phyloP scores from a whole-genome alignment of 2,797 vertebrate species.

The Cheirogaleus major region DNA sequence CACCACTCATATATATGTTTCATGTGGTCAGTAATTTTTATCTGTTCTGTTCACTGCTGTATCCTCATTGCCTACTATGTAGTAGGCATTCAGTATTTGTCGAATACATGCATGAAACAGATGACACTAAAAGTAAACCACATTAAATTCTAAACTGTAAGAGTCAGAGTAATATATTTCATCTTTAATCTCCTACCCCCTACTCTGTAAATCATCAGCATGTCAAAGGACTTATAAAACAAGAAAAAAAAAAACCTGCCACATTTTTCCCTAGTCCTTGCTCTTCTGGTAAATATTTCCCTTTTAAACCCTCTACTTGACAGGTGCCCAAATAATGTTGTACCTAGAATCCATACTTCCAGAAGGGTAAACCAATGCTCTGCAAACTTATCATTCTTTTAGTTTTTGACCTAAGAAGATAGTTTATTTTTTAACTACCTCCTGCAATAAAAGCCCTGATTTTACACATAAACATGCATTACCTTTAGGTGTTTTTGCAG shows the following conservation, averaged over 20 bases:
- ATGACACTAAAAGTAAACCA: slow-evolving; percentile 28
- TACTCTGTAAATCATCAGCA: neutral
- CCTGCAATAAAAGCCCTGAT: neutral
- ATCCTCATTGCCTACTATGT: neutral
- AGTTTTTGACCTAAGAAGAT: neutral
- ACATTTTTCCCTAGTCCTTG: neutral
- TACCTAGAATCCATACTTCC: neutral
- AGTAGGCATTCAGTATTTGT: slow-evolving; percentile 18
- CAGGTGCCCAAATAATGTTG: neutral
- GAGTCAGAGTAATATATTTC: neutral
- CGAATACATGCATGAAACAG: neutral
- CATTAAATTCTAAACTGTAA: slow-evolving; percentile 19
- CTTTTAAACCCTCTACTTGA: slow-evolving; percentile 24
- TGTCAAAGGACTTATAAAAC: neutral
- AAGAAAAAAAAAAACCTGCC: neutral
- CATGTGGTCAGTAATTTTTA: neutral
- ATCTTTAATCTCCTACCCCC: neutral
- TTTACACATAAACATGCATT: slow-evolving; percentile 58
- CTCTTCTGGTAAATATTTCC: neutral
- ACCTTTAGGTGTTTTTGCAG: slow-evolving; percentile 99
- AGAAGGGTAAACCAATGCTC: neutral
- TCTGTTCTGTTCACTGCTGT: neutral
- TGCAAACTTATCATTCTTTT: neutral
- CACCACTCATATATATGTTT: neutral
- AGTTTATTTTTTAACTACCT: slow-evolving; percentile 13